Evolutionary conservation across 2,888 invertebrate species (phyloP).

Genomic region (Calliphora vomitoria): DNA sequence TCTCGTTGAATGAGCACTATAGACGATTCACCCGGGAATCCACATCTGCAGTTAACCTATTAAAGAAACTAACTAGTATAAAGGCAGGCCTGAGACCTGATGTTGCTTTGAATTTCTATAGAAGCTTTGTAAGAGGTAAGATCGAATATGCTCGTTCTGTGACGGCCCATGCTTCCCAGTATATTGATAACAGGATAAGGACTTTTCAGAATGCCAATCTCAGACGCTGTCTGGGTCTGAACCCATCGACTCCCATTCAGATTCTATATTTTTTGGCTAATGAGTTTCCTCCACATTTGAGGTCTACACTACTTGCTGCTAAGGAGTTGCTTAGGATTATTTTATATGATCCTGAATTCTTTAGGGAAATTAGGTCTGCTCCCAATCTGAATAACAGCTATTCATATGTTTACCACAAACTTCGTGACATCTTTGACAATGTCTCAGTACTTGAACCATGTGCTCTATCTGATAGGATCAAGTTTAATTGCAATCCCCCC

Average conservation of each 20-base stretch:
- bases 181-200: background rate
- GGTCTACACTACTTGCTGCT: background rate
- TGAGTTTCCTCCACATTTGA: background rate
- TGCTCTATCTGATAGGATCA: too few relatives aligned
- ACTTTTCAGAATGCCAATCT: background rate
- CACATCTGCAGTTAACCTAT: background rate
- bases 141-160: background rate
- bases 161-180: background rate
- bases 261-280: background rate
- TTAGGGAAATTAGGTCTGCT: too few relatives aligned
- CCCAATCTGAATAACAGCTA: too few relatives aligned
- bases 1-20: too few relatives aligned
- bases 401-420: slow-evolving; percentile 1
- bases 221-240: background rate
- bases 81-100: background rate
- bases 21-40: too few relatives aligned
- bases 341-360: too few relatives aligned
- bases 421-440: too few relatives aligned
- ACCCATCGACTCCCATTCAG: background rate
- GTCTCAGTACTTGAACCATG: too few relatives aligned
- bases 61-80: background rate
- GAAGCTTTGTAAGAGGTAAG: background rate
- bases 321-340: background rate
- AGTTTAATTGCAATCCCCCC: too few relatives aligned
- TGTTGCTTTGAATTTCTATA: background rate